Conservation (phyloP, 92 coral and sea anemone genomes). For the Epizoanthus fatuus region DNA sequence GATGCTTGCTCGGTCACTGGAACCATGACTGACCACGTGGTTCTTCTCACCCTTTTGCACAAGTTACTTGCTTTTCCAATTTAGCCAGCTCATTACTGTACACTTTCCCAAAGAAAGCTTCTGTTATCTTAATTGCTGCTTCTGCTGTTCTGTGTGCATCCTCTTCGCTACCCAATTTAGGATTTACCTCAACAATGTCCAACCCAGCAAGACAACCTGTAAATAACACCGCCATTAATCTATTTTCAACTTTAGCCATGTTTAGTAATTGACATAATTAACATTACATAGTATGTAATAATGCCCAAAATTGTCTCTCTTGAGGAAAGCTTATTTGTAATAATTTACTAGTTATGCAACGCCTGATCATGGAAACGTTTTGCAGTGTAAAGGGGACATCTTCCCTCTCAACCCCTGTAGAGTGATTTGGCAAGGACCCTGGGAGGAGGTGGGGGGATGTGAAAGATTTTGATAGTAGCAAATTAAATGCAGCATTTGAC, state of each 20-base stretch:
- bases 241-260: too few relatives aligned
- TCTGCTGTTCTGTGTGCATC: constrained; percentile 77
- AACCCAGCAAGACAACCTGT: constrained; percentile 86
- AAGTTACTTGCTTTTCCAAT: constrained; percentile 16
- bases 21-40: too few relatives aligned
- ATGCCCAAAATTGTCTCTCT: too few relatives aligned
- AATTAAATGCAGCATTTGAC: too few relatives aligned
- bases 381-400: not conserved
- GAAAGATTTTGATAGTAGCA: too few relatives aligned
- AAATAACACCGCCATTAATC: not conserved
- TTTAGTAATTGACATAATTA: not conserved
- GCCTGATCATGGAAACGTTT: not conserved
- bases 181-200: constrained; percentile 88
- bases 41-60: not conserved
- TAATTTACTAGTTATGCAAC: too few relatives aligned
- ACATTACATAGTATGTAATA: too few relatives aligned
- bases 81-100: constrained; percentile 54
- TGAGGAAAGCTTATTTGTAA: too few relatives aligned
- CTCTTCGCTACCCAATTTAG: constrained; percentile 76
- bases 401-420: not conserved
- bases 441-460: too few relatives aligned
- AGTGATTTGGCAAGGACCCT: too few relatives aligned
- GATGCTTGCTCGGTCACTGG: too few relatives aligned
- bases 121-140: constrained; percentile 71
- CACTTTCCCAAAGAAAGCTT: constrained; percentile 76